A percentile compares a stretch with the other conserved stretches of the same genome.
Conservation (phyloP, 2,113 vertebrate genomes). For the Zosterops japonicus region DNA sequence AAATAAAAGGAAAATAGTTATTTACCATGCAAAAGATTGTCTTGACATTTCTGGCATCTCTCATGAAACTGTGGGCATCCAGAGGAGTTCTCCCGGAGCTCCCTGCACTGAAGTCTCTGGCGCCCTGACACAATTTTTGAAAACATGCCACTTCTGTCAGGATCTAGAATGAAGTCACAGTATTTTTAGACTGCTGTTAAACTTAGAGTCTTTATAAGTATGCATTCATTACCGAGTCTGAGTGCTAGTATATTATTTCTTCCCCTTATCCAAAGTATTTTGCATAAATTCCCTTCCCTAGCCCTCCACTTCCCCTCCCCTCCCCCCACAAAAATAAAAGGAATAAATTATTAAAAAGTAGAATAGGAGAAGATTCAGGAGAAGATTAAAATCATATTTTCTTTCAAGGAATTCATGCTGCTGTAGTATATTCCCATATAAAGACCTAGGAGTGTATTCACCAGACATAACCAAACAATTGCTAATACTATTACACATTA, state of each 20-base stretch:
- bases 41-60: conserved; percentile 85
- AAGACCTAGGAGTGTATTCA: background rate
- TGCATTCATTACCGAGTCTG: background rate
- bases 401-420: background rate
- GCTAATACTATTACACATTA: background rate
- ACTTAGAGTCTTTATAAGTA: background rate
- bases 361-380: background rate
- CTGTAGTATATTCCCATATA: background rate
- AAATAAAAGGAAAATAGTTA: background rate
- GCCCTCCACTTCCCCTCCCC: accelerated
- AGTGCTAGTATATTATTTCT: background rate
- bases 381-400: background rate
- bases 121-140: conserved; percentile 28
- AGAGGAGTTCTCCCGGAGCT: conserved; percentile 81
- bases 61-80: conserved; percentile 83
- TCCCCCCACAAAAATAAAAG: background rate
- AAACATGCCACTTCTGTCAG: conserved; percentile 21
- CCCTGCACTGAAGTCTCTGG: conserved; percentile 73
- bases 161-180: conserved; percentile 48
- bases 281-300: background rate
- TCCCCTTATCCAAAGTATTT: background rate
- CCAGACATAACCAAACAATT: background rate
- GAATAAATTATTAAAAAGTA: background rate
- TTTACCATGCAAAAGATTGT: conserved; percentile 81
- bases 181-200: background rate